Evolutionary conservation across 2,113 vertebrate species (phyloP).

Genomic region (Mesembrinibis cayennensis): DNA sequence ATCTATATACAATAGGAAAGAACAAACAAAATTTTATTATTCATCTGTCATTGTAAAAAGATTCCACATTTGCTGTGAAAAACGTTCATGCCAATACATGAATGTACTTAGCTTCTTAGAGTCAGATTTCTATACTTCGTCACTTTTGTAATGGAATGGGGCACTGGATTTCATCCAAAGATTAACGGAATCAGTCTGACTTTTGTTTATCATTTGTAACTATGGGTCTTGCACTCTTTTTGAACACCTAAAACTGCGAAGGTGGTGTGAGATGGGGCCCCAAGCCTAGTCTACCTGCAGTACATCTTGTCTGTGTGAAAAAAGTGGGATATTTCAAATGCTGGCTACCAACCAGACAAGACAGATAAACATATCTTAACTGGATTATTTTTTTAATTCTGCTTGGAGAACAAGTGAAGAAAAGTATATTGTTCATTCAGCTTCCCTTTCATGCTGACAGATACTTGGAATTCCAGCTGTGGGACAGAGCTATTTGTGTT

Average conservation of each 20-base stretch:
- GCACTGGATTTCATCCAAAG: not conserved
- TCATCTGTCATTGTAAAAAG: not conserved
- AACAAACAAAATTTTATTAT: not conserved
- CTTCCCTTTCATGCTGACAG: constrained; percentile 24
- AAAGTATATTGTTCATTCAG: not conserved
- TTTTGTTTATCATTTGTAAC: not conserved
- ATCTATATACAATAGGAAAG: not conserved
- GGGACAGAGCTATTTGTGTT: constrained; percentile 31
- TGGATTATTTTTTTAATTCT: not conserved
- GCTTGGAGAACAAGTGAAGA: not conserved
- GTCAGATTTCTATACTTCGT: not conserved
- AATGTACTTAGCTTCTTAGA: not conserved
- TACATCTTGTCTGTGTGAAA: not conserved
- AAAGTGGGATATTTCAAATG: not conserved
- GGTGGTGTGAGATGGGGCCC: not conserved
- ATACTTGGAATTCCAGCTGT: constrained; percentile 30
- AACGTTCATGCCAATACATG: not conserved
- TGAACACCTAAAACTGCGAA: not conserved
- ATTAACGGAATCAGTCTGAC: not conserved
- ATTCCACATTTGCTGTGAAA: not conserved
- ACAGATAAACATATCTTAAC: not conserved
- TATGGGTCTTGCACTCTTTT: not conserved
- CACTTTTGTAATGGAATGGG: not conserved
- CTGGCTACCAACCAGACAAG: not conserved
- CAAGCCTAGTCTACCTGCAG: not conserved